A percentile compares a stretch with the other conserved stretches of the same genome.
These are phyloP conservation scores for Drosophila mojavensis DNA, from an alignment of 1,140 invertebrate genomes.

Conservation along the genomic window DNA sequence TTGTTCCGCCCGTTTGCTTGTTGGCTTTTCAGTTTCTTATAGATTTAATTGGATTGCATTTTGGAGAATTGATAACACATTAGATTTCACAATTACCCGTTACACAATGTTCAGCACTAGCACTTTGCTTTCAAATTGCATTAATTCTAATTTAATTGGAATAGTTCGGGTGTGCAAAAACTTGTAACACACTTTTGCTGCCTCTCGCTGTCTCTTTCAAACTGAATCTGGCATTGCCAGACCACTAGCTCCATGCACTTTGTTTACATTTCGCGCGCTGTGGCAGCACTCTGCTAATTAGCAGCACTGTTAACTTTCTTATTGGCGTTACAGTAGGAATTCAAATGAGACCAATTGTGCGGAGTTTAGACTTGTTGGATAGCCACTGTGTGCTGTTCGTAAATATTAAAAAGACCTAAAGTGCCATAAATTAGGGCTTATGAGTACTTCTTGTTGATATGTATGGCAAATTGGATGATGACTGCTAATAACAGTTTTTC, in stretches of 20 bases:
- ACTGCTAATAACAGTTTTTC: background rate
- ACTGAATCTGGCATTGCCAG: slow-evolving; percentile 55
- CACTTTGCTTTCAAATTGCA: slow-evolving; percentile 55
- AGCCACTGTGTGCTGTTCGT: background rate
- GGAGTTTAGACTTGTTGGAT: background rate
- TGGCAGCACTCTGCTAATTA: slow-evolving; percentile 33
- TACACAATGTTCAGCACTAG: slow-evolving; percentile 59
- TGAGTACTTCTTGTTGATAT: no score
- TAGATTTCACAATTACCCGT: slow-evolving; percentile 59
- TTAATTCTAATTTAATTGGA: slow-evolving; percentile 62
- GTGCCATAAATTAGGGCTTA: background rate
- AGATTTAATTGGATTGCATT: slow-evolving; percentile 7
- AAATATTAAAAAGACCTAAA: background rate
- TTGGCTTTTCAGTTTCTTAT: slow-evolving; percentile 38
- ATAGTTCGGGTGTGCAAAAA: slow-evolving; percentile 74
- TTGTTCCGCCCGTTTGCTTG: slow-evolving; percentile 34
- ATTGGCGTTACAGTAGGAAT: slow-evolving; percentile 11
- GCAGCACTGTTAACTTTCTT: slow-evolving; percentile 18
- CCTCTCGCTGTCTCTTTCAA: slow-evolving; percentile 73
- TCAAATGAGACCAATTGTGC: slow-evolving; percentile 4
- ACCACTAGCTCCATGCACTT: slow-evolving; percentile 34
- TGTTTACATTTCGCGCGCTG: slow-evolving; percentile 38
- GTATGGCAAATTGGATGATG: background rate
- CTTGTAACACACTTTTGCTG: slow-evolving; percentile 62
- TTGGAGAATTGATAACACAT: slow-evolving; percentile 28